These are phyloP conservation scores for Arizona elegans DNA, from an alignment of 2,113 vertebrate genomes.

Conservation along the genomic window DNA sequence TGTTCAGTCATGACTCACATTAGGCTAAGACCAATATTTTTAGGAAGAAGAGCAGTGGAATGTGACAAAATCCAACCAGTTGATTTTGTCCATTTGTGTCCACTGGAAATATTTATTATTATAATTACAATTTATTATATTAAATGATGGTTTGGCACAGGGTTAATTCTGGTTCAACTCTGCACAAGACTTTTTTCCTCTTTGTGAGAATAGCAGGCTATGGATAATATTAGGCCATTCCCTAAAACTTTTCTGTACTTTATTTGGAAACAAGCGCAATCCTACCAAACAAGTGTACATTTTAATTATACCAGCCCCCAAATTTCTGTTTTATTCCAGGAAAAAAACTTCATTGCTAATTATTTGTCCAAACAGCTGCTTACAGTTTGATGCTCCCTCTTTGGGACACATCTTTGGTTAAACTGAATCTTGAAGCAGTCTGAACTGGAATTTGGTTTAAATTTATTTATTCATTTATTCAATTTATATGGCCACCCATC, in stretches of 20 bases:
- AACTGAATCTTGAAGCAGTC: neutral
- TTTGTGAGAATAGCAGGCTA: neutral
- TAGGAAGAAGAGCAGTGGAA: neutral
- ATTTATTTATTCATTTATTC: neutral
- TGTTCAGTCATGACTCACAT: neutral
- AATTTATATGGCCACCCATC: neutral
- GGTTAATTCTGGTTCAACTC: neutral
- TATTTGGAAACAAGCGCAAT: neutral
- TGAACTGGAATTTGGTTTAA: neutral
- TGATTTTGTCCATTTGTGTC: neutral
- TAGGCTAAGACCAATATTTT: neutral
- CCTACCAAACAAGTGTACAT: neutral
- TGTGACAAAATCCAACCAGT: neutral
- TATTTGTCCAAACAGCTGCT: neutral
- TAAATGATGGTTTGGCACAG: neutral
- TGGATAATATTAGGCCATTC: neutral
- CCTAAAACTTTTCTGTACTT: neutral
- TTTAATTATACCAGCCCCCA: neutral
- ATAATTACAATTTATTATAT: neutral
- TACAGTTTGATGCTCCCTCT: neutral
- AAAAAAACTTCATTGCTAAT: neutral
- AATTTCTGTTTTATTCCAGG: neutral
- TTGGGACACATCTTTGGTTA: neutral
- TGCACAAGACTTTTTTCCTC: neutral
- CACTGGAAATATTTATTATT: neutral